Base-by-base conservation (phyloP, 1,140 invertebrate species). In the Sycophila sp. region DNA sequence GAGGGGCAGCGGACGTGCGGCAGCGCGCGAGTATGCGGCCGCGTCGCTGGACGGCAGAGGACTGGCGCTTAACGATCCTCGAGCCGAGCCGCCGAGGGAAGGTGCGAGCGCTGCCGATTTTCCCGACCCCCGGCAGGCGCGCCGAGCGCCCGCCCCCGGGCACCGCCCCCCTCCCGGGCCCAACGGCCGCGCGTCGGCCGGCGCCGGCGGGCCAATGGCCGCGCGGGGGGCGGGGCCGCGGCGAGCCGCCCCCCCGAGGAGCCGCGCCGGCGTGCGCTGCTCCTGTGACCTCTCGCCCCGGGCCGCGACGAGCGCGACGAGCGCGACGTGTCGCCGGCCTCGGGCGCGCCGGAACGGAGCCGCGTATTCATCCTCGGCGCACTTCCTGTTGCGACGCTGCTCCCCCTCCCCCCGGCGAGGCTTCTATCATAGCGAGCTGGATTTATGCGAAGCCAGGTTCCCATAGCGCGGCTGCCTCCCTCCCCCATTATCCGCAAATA, bases 21-120 rank as follows among this genome's bases (percentile, higher is more conserved):
- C 58, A 30, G 10, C 40, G 53, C 77, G 68, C 80, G 75, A 75
- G 72, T 74, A 80, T 84, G 80, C 76, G 77, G 77, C 80, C 83
- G 80, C 83, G 77, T 78, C 83, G 84, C 81, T 84, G 83, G 80
- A 83, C 81, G 82, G 78, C 78, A 84, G 79, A 83, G 78, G 79
- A 86, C 85, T 86, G 83, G 78, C 77, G 78, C 76, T 76, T 76
- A 71, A 67, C 76, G 77, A 78, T 77, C 75, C 71, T 70, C 78
- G 80, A 81, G 76, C 80, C 82, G 78, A 72, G 74, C 75, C 73
- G 76, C 74, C 58, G 75, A 68, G 32, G 34, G 34, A 66, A 76
- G 69, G 73, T 69, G 71, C 69, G 32, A 13, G 17, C 24, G 59
- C 42, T 47, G 65, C 55, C 65, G 55, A 68, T 58, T 66, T 66